Conservation (phyloP, 2,888 invertebrate species). For the Drosophila neutralis region DNA sequence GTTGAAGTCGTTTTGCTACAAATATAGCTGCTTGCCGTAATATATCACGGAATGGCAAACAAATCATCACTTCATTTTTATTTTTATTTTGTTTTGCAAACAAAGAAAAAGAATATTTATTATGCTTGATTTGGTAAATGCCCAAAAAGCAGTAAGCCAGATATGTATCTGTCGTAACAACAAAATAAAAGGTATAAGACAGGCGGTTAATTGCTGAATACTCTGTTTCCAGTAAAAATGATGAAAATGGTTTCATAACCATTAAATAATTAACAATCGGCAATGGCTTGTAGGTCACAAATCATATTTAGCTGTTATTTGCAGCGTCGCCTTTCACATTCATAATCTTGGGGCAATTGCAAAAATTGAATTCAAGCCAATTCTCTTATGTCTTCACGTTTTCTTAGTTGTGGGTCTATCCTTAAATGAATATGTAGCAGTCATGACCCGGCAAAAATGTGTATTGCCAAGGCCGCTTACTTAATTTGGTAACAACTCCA, state of each 20-base stretch:
- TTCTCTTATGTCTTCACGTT: conserved; percentile 28
- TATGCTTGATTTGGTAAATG: neutral
- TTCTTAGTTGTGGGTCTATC: conserved; percentile 27
- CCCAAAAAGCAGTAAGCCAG: neutral
- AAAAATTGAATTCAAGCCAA: conserved; percentile 11
- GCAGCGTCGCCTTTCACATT: conserved; percentile 42
- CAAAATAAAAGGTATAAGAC: neutral
- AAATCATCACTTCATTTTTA: neutral
- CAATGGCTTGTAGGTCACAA: conserved; percentile 21
- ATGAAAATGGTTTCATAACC: neutral
- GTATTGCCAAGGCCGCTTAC: conserved; percentile 17
- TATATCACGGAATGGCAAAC: neutral
- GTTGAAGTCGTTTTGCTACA: neutral
- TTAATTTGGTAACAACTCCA: conserved; percentile 4
- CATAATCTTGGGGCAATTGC: conserved; percentile 16
- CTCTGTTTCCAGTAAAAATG: neutral
- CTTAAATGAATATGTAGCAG: conserved; percentile 27
- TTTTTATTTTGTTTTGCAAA: neutral
- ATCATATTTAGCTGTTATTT: neutral
- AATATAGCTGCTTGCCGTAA: neutral
- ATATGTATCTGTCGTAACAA: neutral
- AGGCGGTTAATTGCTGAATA: neutral
- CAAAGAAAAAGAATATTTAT: neutral
- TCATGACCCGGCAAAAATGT: conserved; percentile 41
- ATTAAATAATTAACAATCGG: conserved; percentile 4